Percentiles rank a stretch among this genome's conserved stretches.
These are phyloP conservation scores for Fragum fragum DNA, from an alignment of 2,888 invertebrate genomes.

Conservation along the genomic window DNA sequence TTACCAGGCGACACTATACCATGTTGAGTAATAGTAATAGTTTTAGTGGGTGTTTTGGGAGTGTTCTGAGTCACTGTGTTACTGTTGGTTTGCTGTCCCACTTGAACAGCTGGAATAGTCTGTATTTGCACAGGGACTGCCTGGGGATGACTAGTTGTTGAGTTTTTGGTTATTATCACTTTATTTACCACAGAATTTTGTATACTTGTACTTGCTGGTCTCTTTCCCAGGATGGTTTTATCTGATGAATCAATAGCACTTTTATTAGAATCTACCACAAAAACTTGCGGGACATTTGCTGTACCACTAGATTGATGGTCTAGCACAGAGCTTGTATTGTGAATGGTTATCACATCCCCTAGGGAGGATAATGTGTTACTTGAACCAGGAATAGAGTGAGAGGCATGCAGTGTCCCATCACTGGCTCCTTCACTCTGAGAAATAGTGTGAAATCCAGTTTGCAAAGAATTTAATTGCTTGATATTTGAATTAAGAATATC, in stretches of 20 bases:
- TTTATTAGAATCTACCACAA: conserved; percentile 49
- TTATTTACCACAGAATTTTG: conserved; percentile 82
- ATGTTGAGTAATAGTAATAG: conserved; percentile 90
- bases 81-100: conserved; percentile 43
- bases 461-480: conserved; percentile 45
- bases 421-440: conserved; percentile 30
- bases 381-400: conserved; percentile 36
- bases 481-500: conserved; percentile 41
- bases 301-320: conserved; percentile 34
- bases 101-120: conserved; percentile 56
- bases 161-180: conserved; percentile 86
- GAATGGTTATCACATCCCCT: conserved; percentile 32
- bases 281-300: conserved; percentile 56
- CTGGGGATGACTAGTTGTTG: conserved; percentile 82
- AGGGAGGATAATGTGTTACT: conserved; percentile 38
- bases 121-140: conserved; percentile 78
- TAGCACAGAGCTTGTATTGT: conserved; percentile 1
- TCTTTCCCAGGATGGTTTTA: conserved; percentile 50
- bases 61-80: conserved; percentile 53
- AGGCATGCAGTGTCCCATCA: conserved; percentile 33
- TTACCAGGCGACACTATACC: conserved; percentile 82
- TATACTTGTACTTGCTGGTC: conserved; percentile 43
- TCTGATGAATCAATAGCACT: conserved; percentile 34
- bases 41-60: conserved; percentile 88
- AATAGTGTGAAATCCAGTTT: conserved; percentile 53